Percentiles rank a stretch among this genome's conserved stretches.
Evolutionary conservation across 1,140 invertebrate genomes (phyloP).

Genomic region (Drosophila leontia): DNA sequence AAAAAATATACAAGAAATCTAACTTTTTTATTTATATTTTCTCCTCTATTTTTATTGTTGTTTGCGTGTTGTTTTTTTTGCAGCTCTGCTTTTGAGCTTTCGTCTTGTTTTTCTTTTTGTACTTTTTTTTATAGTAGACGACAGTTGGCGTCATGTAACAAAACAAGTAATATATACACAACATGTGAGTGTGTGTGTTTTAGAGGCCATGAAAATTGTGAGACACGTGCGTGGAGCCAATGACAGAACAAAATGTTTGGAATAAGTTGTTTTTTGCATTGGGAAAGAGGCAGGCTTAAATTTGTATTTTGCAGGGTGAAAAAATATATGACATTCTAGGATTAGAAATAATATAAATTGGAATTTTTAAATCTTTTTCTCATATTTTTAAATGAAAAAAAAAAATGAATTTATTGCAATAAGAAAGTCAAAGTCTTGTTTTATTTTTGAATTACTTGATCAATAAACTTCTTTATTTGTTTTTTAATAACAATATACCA

Average conservation of each 20-base stretch:
- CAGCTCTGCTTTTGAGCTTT: slow-evolving; percentile 10
- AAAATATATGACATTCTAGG: not conserved
- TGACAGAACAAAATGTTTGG: slow-evolving; percentile 45
- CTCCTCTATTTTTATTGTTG: slow-evolving; percentile 41
- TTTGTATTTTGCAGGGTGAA: slow-evolving; percentile 6
- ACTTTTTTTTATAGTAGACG: slow-evolving; percentile 31
- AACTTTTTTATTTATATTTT: slow-evolving; percentile 32
- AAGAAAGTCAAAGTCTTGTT: not conserved
- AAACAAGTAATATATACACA: slow-evolving; percentile 51
- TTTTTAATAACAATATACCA: not conserved
- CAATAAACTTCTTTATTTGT: not conserved
- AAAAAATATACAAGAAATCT: slow-evolving; percentile 21
- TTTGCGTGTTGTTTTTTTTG: slow-evolving; percentile 39
- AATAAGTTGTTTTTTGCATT: slow-evolving; percentile 13
- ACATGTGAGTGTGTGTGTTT: slow-evolving; percentile 19
- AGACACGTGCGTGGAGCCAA: slow-evolving; percentile 71
- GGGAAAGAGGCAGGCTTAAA: not conserved
- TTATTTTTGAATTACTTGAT: not conserved
- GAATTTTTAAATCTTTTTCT: not conserved
- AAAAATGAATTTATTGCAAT: not conserved
- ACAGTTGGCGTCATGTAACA: slow-evolving; percentile 56
- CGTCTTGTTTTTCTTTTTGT: slow-evolving; percentile 14
- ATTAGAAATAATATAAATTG: not conserved
- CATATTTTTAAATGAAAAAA: not conserved
- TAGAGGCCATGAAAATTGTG: slow-evolving; percentile 67